A percentile compares a stretch with the other conserved stretches of the same genome.
These are phyloP conservation scores for Hirtodrosophila duncani DNA, from an alignment of 2,888 invertebrate genomes.

Conservation along the genomic window DNA sequence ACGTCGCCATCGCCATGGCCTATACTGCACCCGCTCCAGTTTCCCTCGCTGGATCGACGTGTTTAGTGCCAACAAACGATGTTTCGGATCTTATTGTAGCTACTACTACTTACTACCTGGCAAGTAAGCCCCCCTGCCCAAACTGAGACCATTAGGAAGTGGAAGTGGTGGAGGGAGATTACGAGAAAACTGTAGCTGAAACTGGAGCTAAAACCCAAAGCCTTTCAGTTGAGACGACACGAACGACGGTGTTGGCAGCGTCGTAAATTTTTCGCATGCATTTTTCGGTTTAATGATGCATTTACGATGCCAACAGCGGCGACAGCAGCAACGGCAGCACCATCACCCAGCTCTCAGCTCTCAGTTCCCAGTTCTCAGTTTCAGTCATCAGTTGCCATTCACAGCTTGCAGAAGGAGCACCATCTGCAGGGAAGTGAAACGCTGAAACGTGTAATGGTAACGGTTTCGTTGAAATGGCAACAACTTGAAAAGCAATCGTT, in stretches of 20 bases:
- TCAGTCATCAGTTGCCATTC: not conserved
- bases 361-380: not conserved
- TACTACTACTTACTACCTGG: conserved; percentile 47
- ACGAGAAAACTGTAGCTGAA: not conserved
- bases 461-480: conserved; percentile 42
- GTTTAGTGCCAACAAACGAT: conserved; percentile 60
- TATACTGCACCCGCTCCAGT: conserved; percentile 25
- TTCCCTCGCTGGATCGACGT: conserved; percentile 29
- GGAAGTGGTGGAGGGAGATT: not conserved
- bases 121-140: conserved; percentile 23
- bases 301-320: conserved; percentile 71
- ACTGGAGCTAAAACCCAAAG: conserved; percentile 11
- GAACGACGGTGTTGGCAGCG: conserved; percentile 56
- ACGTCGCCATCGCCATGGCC: conserved; percentile 62
- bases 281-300: conserved; percentile 74
- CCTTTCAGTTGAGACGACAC: conserved; percentile 44
- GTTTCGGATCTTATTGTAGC: conserved; percentile 52
- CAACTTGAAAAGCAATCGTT: conserved; percentile 70
- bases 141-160: not conserved
- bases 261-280: conserved; percentile 73
- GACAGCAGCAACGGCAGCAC: conserved; percentile 26
- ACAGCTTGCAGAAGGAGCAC: conserved; percentile 4
- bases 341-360: conserved; percentile 2
- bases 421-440: conserved; percentile 30
- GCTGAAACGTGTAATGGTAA: conserved; percentile 44